Evolutionary conservation across 2,113 vertebrate genomes (phyloP).

Genomic region (Condylura cristata): DNA sequence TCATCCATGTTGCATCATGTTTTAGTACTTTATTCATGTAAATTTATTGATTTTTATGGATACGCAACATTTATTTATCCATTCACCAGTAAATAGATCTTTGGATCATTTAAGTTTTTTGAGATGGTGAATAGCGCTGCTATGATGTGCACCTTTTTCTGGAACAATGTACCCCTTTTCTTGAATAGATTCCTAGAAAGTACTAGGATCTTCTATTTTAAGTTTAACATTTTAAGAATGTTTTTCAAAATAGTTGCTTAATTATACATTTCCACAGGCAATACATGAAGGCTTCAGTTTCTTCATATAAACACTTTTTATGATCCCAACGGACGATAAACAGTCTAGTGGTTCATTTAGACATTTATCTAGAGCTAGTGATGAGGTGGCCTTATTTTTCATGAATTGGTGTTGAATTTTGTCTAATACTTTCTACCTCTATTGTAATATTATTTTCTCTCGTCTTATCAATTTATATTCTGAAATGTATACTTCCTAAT

Average conservation of each 20-base stretch:
- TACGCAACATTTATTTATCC: neutral
- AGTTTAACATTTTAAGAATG: constrained; percentile 4
- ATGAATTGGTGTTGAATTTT: neutral
- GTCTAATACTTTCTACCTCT: neutral
- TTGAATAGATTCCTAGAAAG: neutral
- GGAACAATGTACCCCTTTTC: neutral
- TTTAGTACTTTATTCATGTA: neutral
- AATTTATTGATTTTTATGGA: neutral
- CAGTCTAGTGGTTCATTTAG: neutral
- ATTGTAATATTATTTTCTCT: neutral
- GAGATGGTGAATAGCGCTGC: neutral
- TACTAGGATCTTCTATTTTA: neutral
- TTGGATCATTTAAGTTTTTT: neutral
- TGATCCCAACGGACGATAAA: neutral
- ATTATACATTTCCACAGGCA: neutral
- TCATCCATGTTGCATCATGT: neutral
- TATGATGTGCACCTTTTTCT: neutral
- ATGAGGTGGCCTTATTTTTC: neutral
- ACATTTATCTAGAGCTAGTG: neutral
- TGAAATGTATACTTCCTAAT: neutral
- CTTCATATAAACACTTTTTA: neutral
- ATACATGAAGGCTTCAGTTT: neutral
- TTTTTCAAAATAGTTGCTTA: neutral
- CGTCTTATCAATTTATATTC: neutral
- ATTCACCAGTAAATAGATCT: neutral